These are phyloP conservation scores for Polymixis lichenea DNA, from an alignment of 2,888 invertebrate genomes.

Conservation along the genomic window DNA sequence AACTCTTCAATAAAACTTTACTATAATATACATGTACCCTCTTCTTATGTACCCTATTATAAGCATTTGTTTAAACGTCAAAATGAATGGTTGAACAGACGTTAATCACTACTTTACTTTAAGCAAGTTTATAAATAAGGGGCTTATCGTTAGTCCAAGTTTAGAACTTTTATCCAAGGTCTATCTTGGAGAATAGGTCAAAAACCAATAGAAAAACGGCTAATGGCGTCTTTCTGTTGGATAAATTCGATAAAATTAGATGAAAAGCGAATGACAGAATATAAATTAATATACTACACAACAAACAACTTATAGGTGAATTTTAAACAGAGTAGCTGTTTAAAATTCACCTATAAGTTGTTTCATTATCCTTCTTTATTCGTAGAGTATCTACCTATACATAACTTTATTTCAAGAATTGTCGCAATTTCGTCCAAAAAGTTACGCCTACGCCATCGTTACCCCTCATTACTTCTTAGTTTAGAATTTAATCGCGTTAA, in stretches of 20 bases:
- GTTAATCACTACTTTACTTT: neutral
- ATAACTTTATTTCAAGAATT: conserved; percentile 14
- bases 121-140: neutral
- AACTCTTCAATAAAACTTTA: neutral
- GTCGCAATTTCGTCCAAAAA: conserved; percentile 29
- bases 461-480: conserved; percentile 49
- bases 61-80: no score
- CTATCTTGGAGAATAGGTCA: neutral
- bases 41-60: no score
- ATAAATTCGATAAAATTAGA: neutral
- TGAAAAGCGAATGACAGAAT: neutral
- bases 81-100: no score
- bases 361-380: neutral
- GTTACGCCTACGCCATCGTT: conserved; percentile 28
- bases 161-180: no score
- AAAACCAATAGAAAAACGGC: neutral
- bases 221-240: no score
- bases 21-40: neutral
- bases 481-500: conserved; percentile 52
- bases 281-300: no score
- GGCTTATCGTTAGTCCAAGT: no score
- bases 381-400: neutral
- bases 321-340: no score
- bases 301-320: no score
- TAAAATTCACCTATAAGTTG: neutral